phyloP scores from a whole-genome alignment of 2,113 vertebrate genomes.

The Apistogramma diplotaenia region DNA sequence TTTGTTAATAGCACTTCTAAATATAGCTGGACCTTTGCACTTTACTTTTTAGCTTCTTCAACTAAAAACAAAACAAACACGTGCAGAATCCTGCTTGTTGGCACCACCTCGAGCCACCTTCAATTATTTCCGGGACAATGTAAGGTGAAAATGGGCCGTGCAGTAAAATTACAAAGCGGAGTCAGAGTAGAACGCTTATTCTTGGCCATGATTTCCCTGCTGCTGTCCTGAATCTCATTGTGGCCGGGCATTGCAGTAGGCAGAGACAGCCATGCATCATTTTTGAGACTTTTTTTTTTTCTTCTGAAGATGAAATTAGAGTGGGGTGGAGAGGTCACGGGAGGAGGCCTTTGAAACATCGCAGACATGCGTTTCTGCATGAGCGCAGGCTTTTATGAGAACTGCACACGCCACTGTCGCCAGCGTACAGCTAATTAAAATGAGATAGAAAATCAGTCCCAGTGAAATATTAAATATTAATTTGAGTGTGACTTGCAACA shows the following conservation, averaged over 20 bases:
- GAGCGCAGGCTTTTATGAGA: conserved; percentile 15
- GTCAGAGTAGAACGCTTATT: not conserved
- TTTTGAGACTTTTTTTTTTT: not conserved
- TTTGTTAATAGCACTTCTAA: not conserved
- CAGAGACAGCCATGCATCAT: conserved; percentile 21
- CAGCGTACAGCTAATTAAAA: conserved; percentile 49
- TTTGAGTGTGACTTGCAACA: conserved; percentile 43
- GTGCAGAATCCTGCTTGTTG: not conserved
- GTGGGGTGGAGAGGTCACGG: conserved; percentile 4
- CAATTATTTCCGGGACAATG: not conserved
- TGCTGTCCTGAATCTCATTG: conserved; percentile 21
- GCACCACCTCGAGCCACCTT: not conserved
- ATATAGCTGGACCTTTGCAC: not conserved
- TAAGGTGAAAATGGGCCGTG: not conserved
- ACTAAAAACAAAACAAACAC: not conserved
- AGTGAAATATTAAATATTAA: conserved; percentile 64
- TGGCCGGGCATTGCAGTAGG: not conserved
- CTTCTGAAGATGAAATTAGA: conserved; percentile 14
- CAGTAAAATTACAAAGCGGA: not conserved
- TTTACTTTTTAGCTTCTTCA: not conserved
- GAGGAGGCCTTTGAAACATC: conserved; percentile 7
- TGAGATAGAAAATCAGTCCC: conserved; percentile 23
- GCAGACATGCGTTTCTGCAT: not conserved
- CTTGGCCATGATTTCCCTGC: not conserved
- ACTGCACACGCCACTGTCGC: not conserved